Conservation (phyloP, 2,113 vertebrate species). For the Myrmecophaga tridactyla region DNA sequence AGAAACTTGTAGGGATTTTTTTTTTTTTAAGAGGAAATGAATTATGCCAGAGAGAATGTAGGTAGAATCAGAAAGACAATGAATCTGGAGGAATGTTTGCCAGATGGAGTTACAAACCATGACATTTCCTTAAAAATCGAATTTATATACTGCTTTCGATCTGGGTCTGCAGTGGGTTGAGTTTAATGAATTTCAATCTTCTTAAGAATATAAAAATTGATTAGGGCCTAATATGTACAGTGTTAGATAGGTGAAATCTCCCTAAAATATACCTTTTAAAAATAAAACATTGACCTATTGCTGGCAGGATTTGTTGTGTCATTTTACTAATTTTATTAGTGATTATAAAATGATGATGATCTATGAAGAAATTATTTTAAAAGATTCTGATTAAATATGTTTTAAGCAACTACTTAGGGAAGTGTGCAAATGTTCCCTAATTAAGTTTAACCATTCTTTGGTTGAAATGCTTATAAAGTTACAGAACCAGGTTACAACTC, state of each 20-base stretch:
- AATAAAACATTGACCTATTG: not conserved
- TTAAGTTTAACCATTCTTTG: not conserved
- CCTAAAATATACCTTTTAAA: not conserved
- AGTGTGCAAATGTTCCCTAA: not conserved
- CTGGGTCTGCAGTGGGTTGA: not conserved
- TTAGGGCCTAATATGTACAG: not conserved
- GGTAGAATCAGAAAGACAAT: conserved; percentile 5
- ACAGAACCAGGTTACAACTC: not conserved
- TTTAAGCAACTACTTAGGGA: not conserved
- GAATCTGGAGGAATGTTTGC: conserved; percentile 4
- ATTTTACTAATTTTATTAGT: too few relatives aligned
- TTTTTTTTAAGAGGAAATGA: not conserved
- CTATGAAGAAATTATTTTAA: not conserved
- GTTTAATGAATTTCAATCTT: not conserved
- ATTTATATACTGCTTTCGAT: conserved; percentile 34
- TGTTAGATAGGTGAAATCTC: not conserved
- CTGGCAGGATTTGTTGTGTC: not conserved
- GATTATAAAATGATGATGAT: not conserved
- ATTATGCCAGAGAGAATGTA: conserved; percentile 31
- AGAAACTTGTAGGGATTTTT: not conserved
- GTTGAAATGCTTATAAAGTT: not conserved
- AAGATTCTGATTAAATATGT: not conserved
- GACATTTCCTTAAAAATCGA: conserved; percentile 41
- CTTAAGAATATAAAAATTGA: conserved; percentile 16
- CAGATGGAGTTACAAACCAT: conserved; percentile 26